phyloP scores from a whole-genome alignment of 2,113 vertebrate species.

The Aplodontia rufa region DNA sequence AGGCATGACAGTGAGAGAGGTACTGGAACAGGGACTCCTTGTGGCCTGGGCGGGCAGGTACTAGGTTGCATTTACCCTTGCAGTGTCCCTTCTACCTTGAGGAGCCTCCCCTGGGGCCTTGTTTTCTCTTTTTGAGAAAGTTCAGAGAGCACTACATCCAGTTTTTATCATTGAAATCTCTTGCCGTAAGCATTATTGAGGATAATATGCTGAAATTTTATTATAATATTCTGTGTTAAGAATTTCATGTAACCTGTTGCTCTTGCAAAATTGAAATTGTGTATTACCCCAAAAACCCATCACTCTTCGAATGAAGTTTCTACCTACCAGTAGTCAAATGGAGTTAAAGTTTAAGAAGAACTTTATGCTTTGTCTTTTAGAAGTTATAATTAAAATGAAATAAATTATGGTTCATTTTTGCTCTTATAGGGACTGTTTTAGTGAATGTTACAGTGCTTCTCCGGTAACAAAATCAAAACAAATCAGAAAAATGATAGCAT shows the following conservation, averaged over 20 bases:
- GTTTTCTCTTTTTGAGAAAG: background rate
- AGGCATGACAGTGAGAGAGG: background rate
- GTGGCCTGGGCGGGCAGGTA: too few species aligned
- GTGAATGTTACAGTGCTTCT: background rate
- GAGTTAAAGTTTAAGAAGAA: background rate
- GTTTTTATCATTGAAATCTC: background rate
- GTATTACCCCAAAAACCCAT: background rate
- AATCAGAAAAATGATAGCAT: background rate
- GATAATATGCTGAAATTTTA: background rate
- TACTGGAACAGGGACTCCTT: background rate
- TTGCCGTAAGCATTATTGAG: background rate
- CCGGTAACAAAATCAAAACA: background rate
- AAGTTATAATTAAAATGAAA: constrained; percentile 1
- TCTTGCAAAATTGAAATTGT: background rate
- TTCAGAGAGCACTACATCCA: background rate
- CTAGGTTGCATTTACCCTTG: too few species aligned
- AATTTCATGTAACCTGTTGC: background rate
- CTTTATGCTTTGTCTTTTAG: background rate
- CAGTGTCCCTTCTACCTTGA: background rate
- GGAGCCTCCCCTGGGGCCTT: background rate
- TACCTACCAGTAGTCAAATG: background rate
- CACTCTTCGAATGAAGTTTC: background rate
- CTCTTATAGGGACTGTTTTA: background rate
- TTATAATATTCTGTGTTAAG: background rate
- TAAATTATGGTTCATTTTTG: background rate